A percentile compares a stretch with the other conserved stretches of the same genome.
These are phyloP conservation scores for Listronotus bonariensis DNA, from an alignment of 1,140 invertebrate genomes.

Conservation along the genomic window DNA sequence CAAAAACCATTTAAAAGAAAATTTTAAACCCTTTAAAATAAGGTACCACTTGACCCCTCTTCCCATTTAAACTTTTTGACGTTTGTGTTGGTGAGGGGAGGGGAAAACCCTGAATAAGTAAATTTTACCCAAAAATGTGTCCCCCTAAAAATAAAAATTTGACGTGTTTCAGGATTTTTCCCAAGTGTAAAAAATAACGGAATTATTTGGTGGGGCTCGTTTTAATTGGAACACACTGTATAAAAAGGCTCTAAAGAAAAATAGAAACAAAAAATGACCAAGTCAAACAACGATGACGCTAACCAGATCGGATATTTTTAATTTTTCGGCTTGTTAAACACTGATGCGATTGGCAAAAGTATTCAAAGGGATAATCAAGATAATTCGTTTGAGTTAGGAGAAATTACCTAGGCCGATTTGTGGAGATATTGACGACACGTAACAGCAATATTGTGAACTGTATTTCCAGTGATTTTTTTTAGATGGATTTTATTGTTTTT, in stretches of 20 bases:
- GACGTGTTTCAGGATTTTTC: no score
- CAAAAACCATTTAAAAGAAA: no score
- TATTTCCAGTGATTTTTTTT: not conserved
- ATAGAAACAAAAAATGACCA: conserved; percentile 1
- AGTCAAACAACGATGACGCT: conserved; percentile 2
- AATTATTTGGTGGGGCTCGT: no score
- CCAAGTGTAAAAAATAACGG: no score
- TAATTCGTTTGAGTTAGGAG: conserved; percentile 23
- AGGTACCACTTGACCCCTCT: no score
- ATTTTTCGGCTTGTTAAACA: conserved; percentile 24
- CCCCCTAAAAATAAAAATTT: no score
- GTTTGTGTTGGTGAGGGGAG: no score
- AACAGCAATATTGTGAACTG: not conserved
- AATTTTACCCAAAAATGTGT: no score
- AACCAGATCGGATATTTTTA: conserved; percentile 25
- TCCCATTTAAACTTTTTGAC: no score
- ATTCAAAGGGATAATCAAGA: conserved; percentile 30
- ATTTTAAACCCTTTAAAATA: no score
- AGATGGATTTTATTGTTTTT: no score
- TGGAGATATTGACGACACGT: conserved; percentile 3
- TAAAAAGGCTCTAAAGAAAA: not conserved
- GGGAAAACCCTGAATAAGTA: no score
- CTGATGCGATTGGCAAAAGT: conserved; percentile 22
- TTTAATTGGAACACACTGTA: not conserved
- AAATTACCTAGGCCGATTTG: conserved; percentile 20